Evolutionary conservation across 2,888 invertebrate genomes (phyloP).

Genomic region (Hesperia comma): DNA sequence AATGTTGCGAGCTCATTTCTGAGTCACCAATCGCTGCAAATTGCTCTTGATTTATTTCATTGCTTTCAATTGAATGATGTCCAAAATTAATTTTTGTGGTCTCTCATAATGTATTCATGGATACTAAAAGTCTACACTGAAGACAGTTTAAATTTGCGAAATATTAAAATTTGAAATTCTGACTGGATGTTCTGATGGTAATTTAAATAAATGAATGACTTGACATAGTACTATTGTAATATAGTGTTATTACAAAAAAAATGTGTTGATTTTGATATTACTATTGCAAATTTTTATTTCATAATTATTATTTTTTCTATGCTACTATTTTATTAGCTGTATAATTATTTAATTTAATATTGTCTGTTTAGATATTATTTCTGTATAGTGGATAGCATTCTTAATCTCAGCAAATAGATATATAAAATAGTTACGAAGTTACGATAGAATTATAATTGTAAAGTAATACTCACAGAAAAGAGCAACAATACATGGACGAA

Average conservation of each 20-base stretch:
- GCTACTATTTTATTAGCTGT: too few relatives aligned
- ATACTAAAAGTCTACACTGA: background rate
- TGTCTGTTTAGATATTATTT: too few relatives aligned
- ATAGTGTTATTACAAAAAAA: too few relatives aligned
- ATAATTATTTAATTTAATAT: too few relatives aligned
- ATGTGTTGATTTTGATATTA: too few relatives aligned
- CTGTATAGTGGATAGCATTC: background rate
- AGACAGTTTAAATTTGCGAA: background rate
- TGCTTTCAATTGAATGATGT: slow-evolving; percentile 70
- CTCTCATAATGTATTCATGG: background rate
- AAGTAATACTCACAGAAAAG: slow-evolving; percentile 77
- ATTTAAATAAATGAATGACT: too few relatives aligned
- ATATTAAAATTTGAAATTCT: background rate
- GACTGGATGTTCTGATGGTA: background rate
- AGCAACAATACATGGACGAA: slow-evolving; percentile 84
- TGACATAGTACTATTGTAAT: too few relatives aligned
- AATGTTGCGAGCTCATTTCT: slow-evolving; percentile 55
- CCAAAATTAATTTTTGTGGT: slow-evolving; percentile 54
- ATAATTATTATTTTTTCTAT: too few relatives aligned
- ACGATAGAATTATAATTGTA: background rate
- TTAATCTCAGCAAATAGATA: background rate
- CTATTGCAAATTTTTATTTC: too few relatives aligned
- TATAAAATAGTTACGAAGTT: background rate
- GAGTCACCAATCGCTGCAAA: slow-evolving; percentile 70
- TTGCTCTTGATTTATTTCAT: slow-evolving; percentile 63